A percentile compares a stretch with the other conserved stretches of the same genome.
Evolutionary conservation across 2,113 vertebrate genomes (phyloP).

Genomic region (Lamprologus speciosus): DNA sequence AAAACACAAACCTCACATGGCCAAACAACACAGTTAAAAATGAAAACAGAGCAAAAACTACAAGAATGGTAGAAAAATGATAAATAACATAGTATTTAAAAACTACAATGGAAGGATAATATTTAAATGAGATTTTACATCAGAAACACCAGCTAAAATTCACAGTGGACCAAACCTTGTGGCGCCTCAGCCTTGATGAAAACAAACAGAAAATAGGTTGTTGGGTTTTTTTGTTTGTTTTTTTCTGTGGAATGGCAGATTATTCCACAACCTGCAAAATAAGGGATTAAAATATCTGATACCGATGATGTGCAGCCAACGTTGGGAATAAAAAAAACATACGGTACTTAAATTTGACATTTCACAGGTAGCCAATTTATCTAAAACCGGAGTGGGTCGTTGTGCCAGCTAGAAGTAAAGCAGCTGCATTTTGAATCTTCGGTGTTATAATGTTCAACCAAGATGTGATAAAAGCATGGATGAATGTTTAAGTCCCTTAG

Average conservation of each 20-base stretch:
- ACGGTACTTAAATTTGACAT: neutral
- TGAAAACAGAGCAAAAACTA: neutral
- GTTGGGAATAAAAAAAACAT: neutral
- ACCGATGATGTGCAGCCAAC: neutral
- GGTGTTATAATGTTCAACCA: neutral
- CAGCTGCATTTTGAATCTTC: neutral
- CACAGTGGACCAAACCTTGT: neutral
- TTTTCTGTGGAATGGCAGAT: neutral
- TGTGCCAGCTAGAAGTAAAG: neutral
- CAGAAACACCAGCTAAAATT: neutral
- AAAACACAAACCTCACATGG: neutral
- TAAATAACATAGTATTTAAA: neutral
- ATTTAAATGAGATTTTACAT: neutral
- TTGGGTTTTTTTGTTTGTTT: neutral
- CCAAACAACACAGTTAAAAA: neutral
- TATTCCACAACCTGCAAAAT: neutral
- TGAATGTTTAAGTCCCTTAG: neutral
- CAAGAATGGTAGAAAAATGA: neutral
- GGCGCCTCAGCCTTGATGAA: neutral
- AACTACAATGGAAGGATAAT: neutral
- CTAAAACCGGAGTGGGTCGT: accelerated
- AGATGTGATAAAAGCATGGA: neutral
- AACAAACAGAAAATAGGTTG: neutral
- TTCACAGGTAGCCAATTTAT: neutral
- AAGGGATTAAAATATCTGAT: neutral